A percentile compares a stretch with the other conserved stretches of the same genome.
Evolutionary conservation across 2,113 vertebrate species (phyloP).

Genomic region (Xiphophorus maculatus): DNA sequence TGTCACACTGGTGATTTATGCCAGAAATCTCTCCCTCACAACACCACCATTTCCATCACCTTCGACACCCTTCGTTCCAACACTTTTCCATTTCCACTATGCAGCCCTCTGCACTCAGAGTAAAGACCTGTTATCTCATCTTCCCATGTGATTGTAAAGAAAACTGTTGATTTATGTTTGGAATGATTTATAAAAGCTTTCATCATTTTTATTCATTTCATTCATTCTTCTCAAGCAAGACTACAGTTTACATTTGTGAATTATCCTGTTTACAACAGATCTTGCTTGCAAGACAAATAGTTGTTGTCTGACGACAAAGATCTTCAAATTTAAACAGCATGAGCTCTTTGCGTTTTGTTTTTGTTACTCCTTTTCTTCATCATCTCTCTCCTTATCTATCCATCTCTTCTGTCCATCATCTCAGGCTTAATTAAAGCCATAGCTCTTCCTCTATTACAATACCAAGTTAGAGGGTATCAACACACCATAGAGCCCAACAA

Average conservation of each 20-base stretch:
- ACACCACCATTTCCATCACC: slow-evolving; percentile 56
- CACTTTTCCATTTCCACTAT: slow-evolving; percentile 34
- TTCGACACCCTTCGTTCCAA: slow-evolving; percentile 50
- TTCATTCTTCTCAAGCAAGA: slow-evolving; percentile 29
- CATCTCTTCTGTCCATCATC: slow-evolving; percentile 57
- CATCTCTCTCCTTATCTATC: slow-evolving; percentile 41
- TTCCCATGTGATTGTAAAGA: slow-evolving; percentile 46
- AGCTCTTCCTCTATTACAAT: slow-evolving; percentile 61
- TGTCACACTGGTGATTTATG: slow-evolving; percentile 77
- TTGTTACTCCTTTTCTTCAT: slow-evolving; percentile 25
- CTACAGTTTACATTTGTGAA: slow-evolving; percentile 66
- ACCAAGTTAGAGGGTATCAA: slow-evolving; percentile 72
- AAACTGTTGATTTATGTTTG: slow-evolving; percentile 62
- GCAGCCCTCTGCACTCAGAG: slow-evolving; percentile 33
- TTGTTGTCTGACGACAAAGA: slow-evolving; percentile 36
- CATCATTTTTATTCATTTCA: slow-evolving; percentile 72
- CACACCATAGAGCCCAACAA: slow-evolving; percentile 63
- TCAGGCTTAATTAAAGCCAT: slow-evolving; percentile 72
- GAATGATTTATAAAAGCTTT: slow-evolving; percentile 57
- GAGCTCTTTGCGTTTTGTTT: slow-evolving; percentile 38
- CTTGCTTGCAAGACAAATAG: slow-evolving; percentile 51
- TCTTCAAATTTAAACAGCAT: slow-evolving; percentile 40
- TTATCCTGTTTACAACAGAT: slow-evolving; percentile 58
- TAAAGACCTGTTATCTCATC: slow-evolving; percentile 56
- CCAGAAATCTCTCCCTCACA: slow-evolving; percentile 59